phyloP scores from a whole-genome alignment of 2,888 invertebrate species.

The Oxycera nigricornis region DNA sequence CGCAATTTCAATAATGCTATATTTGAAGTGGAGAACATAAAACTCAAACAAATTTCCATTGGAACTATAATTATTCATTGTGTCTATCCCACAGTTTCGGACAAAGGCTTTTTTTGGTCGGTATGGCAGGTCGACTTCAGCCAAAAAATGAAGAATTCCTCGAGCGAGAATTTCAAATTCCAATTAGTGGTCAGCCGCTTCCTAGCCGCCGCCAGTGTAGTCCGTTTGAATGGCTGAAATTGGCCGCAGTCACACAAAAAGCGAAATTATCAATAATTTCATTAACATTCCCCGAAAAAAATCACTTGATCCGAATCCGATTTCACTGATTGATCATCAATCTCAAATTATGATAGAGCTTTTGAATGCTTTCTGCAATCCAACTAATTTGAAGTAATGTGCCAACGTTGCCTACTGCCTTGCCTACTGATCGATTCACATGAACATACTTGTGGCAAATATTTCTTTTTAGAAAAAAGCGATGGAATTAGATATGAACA shows the following conservation, averaged over 20 bases:
- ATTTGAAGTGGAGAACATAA: not conserved
- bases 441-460: too few relatives aligned
- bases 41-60: not conserved
- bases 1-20: not conserved
- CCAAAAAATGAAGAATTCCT: conserved; percentile 3
- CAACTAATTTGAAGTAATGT: too few relatives aligned
- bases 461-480: too few relatives aligned
- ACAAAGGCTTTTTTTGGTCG: not conserved
- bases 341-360: too few relatives aligned
- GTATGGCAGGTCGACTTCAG: not conserved
- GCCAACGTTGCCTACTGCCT: too few relatives aligned
- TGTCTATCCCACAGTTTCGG: conserved; percentile 8
- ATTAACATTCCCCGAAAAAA: too few relatives aligned
- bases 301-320: not conserved
- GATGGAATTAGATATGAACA: too few relatives aligned
- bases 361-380: too few relatives aligned
- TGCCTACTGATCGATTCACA: too few relatives aligned
- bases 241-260: conserved; percentile 21
- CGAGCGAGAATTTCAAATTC: conserved; percentile 15
- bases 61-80: conserved; percentile 23
- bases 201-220: not conserved
- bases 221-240: not conserved
- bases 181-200: conserved; percentile 22
- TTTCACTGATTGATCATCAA: too few relatives aligned
- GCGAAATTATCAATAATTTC: conserved; percentile 7